Evolutionary conservation across 2,888 invertebrate genomes (phyloP).

Genomic region (Teleogryllus oceanicus): DNA sequence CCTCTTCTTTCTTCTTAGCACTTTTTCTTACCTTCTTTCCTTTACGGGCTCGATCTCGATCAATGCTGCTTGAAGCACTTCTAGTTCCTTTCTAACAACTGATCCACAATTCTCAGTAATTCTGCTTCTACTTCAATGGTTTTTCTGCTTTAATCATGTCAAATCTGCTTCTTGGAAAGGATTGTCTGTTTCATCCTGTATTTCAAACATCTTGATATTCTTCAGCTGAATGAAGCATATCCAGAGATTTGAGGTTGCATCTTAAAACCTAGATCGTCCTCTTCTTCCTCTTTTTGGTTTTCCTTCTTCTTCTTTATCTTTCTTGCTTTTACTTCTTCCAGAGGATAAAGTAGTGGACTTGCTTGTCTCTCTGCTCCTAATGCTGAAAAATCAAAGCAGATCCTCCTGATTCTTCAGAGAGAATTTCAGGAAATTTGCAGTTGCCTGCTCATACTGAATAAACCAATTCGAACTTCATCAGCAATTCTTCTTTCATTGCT

Average conservation of each 20-base stretch:
- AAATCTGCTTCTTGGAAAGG: conserved; percentile 71
- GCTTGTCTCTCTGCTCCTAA: conserved; percentile 62
- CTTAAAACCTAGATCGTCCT: conserved; percentile 63
- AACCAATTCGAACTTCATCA: conserved; percentile 86
- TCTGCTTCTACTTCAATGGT: conserved; percentile 77
- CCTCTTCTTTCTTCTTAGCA: conserved; percentile 61
- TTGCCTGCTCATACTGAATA: conserved; percentile 53
- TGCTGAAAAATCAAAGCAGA: conserved; percentile 79
- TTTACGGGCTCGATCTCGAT: conserved; percentile 64
- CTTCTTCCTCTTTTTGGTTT: conserved; percentile 56
- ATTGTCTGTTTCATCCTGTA: conserved; percentile 73
- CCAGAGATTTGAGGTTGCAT: conserved; percentile 68
- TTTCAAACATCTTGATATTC: conserved; percentile 79
- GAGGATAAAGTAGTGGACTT: conserved; percentile 69
- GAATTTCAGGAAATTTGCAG: conserved; percentile 86
- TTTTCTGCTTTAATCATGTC: conserved; percentile 78
- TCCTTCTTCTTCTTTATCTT: conserved; percentile 68
- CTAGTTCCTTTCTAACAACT: conserved; percentile 59
- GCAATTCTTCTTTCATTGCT: conserved; percentile 79
- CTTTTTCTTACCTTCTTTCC: conserved; percentile 70
- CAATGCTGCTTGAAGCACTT: conserved; percentile 64
- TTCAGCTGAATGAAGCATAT: conserved; percentile 66
- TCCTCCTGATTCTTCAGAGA: conserved; percentile 86
- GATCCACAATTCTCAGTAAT: conserved; percentile 76
- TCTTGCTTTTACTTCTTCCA: conserved; percentile 58